A percentile compares a stretch with the other conserved stretches of the same genome.
Conservation (phyloP, 2,888 invertebrate genomes). For the Amphimallon solstitiale region DNA sequence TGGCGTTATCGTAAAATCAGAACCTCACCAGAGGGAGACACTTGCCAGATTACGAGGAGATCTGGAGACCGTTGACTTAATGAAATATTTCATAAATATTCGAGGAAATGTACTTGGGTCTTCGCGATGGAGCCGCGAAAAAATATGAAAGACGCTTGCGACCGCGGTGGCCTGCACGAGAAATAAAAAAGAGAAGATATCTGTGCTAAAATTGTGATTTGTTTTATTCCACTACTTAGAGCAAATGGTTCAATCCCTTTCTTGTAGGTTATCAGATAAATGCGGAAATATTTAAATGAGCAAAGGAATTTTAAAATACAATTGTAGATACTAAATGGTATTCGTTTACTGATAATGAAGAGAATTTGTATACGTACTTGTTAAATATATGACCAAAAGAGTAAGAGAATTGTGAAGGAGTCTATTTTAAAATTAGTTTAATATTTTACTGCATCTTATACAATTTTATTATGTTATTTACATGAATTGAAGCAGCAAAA, state of each 20-base stretch:
- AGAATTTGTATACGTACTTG: too few relatives aligned
- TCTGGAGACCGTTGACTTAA: conserved; percentile 31
- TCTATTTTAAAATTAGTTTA: too few relatives aligned
- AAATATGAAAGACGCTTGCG: conserved; percentile 10
- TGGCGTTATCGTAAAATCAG: conserved; percentile 44
- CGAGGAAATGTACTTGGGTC: conserved; percentile 1
- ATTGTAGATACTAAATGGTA: too few relatives aligned
- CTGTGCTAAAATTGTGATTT: conserved; percentile 24
- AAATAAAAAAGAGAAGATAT: conserved; percentile 14
- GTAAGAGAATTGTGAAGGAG: too few relatives aligned
- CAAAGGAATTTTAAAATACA: too few relatives aligned
- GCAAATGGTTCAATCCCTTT: neutral
- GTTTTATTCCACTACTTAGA: conserved; percentile 15
- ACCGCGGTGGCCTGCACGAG: neutral
- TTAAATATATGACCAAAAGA: too few relatives aligned
- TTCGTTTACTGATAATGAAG: too few relatives aligned
- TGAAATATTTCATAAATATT: conserved; percentile 34
- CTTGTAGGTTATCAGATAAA: too few relatives aligned
- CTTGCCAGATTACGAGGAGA: conserved; percentile 39
- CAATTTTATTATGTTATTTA: too few relatives aligned
- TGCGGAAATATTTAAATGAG: too few relatives aligned
- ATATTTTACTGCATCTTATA: too few relatives aligned
- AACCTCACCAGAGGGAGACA: conserved; percentile 36
- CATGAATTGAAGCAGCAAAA: too few relatives aligned
- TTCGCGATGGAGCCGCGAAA: neutral